Evolutionary conservation across 2,113 vertebrate species (phyloP), one percentile per base, ranked within the genome.

Genomic region (Ceyx melanurus): DNA sequence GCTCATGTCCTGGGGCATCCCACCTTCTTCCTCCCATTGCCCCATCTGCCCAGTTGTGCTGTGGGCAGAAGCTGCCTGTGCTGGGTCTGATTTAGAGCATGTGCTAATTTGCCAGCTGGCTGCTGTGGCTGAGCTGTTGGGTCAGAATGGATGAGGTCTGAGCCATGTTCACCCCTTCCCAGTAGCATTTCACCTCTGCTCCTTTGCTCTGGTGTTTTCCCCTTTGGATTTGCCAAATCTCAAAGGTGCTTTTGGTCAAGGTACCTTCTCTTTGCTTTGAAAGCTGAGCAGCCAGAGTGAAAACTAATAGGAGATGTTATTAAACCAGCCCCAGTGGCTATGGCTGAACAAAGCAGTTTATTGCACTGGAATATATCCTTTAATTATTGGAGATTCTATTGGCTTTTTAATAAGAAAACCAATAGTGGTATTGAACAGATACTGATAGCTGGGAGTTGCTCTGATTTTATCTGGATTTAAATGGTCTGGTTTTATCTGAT

Each of bases 41-140:
- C 90, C 70, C 84, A 60, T 87, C 85, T 86, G 90, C 67, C 84
- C 20, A 2, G 33, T 65, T 70, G 12, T 82, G 82, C 21, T 80
- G 7, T 1, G 23, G 67, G 66, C 62, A 66, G 82, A 4, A 60
- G 78, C 3, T 46, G 82, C 85, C 76, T 88, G 85, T 53, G 67
- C 79, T 61, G 79, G 61, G 92, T 73, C 79, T 79, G 92, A 92
- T 91, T 54, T 37, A 43, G 92, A 93, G 75, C 90, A n/a, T 29
- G 90, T 79, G 90, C 82, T 90, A 86, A 25, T 79, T 45, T 86
- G 82, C 90, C 94, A 94, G 88, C 90, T 90, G 92, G 82, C 82
- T 62, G 86, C 67, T 66, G 0, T 29, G 57, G 72, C 17, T 0
- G 42, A 45, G 79, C 87, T 60, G 1, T 29, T 58, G 86, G 91